Base-by-base conservation (phyloP, 64 coral and sea anemone species). In the Acropora tenuis region DNA sequence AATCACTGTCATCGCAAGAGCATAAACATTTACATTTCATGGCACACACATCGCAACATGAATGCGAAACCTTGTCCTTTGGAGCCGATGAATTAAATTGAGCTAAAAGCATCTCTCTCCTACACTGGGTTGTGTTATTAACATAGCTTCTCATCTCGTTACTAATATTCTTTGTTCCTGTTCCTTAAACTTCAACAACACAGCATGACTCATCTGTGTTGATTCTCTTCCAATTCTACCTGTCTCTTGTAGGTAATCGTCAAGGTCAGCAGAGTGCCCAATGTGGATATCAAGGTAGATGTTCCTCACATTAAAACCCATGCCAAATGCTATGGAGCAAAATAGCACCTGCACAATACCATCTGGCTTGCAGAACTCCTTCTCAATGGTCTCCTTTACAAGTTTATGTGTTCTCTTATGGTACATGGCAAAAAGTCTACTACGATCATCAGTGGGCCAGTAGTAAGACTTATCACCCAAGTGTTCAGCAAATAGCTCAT, bases 41-140 rank as follows among this genome's bases (percentile, higher is more conserved):
- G 8, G 94, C 90, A 90, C 94, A 93, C 0, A 96, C 41, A 61
- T 96, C 94, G 90, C 90, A 93, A 53, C 90, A 93, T 2, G 87
- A 15, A 79, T 96, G 94, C 9, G 5, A 6, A 3, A 44, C 10
- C 5, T 42, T 42, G 18, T 4, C 47, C 72, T 66, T 50, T 57
- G 12, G 10, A 73, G 50, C 40, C 67, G 4, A 47, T 73, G 30
- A 59, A 3, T 13, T 16, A 45, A 90, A 94, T 9, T 4, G 87
- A 11, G 52, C 44, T 20, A 94, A 19, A 4, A 94, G 53, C 41
- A 94, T 43, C 13, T 18, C 17, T 3, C 84, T 10, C 40, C 93
- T 49, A 66, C 93, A 91, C 47, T 5, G 5, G 1, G 5, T 47
- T 2, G 10, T 61, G 9, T 95, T 95, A 0, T 67, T 82, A 3